These are phyloP conservation scores for Platyura marginata DNA, from an alignment of 1,140 invertebrate species.

Conservation along the genomic window DNA sequence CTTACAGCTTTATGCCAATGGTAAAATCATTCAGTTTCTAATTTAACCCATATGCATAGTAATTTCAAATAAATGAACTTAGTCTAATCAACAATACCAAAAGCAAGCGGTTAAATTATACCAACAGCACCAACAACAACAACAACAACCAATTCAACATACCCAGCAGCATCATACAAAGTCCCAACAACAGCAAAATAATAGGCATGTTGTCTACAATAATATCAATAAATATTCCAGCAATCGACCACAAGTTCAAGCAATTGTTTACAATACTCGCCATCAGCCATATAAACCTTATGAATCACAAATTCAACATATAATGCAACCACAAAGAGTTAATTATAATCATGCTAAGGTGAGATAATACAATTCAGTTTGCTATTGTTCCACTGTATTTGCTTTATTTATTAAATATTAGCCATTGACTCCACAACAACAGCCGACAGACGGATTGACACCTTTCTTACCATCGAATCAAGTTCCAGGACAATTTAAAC, in stretches of 20 bases:
- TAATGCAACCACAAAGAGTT: neutral
- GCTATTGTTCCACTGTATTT: neutral
- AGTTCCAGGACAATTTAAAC: slow-evolving; percentile 22
- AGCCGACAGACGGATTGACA: slow-evolving; percentile 9
- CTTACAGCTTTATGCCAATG: neutral
- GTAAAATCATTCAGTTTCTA: neutral
- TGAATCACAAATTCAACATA: neutral
- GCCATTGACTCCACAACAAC: too few relatives aligned
- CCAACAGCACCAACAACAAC: neutral
- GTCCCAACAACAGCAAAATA: neutral
- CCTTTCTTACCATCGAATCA: slow-evolving; percentile 23
- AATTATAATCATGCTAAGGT: neutral
- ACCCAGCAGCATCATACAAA: neutral
- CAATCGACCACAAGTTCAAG: neutral
- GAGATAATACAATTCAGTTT: neutral
- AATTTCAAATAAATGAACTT: too few relatives aligned
- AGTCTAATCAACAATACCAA: too few relatives aligned
- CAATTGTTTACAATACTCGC: neutral
- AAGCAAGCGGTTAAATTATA: neutral
- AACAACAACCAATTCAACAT: neutral
- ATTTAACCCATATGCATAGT: neutral
- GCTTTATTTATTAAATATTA: too few relatives aligned
- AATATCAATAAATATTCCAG: neutral
- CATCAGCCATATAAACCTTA: neutral
- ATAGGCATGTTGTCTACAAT: neutral